A percentile compares a stretch with the other conserved stretches of the same genome.
Conservation (phyloP, 2,797 vertebrate species). For the Amniataba percoides region DNA sequence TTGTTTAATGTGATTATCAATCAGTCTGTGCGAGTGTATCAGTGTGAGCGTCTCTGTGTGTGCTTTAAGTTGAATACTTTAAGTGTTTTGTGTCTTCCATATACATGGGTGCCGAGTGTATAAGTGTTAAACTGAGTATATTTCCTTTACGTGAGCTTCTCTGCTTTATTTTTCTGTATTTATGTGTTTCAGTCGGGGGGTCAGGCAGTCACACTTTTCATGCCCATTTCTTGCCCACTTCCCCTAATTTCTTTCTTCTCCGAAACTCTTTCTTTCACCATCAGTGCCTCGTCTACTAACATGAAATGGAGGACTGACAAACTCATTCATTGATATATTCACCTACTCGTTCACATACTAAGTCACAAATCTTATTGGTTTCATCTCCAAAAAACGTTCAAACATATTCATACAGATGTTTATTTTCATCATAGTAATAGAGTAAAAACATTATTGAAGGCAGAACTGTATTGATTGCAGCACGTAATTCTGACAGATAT, state of each 20-base stretch:
- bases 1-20: constrained; percentile 47
- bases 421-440: constrained; percentile 5
- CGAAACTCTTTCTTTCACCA: constrained; percentile 9
- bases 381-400: neutral
- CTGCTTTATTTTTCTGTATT: constrained; percentile 42
- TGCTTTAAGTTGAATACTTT: constrained; percentile 28
- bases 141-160: constrained; percentile 47
- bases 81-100: constrained; percentile 54
- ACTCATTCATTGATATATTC: constrained; percentile 2
- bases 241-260: constrained; percentile 3
- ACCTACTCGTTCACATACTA: neutral
- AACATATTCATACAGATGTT: neutral
- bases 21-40: constrained; percentile 50
- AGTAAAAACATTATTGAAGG: too few relatives aligned
- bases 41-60: constrained; percentile 47
- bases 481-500: neutral
- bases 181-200: constrained; percentile 40
- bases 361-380: neutral
- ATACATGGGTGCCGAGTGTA: constrained; percentile 43
- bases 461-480: constrained; percentile 1
- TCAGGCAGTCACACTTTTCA: constrained; percentile 30
- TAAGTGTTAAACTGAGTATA: constrained; percentile 31
- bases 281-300: constrained; percentile 9
- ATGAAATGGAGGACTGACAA: constrained; percentile 22
- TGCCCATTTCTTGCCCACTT: constrained; percentile 22